Evolutionary conservation across 2,797 vertebrate species (phyloP), one percentile per base, ranked within the genome.

Genomic region (Anabas testudineus): DNA sequence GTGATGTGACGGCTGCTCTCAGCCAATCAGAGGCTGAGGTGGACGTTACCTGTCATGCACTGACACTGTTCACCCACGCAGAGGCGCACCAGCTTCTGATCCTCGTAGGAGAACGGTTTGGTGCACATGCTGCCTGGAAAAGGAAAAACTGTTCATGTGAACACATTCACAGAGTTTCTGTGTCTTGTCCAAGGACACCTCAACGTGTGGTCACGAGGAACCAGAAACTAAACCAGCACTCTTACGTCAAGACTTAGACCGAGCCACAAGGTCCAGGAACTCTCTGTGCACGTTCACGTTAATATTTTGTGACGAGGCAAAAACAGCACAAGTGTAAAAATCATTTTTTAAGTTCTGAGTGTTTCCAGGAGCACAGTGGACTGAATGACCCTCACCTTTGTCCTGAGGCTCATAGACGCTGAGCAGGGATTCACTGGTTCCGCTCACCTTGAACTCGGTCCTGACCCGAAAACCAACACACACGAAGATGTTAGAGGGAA

Each of bases 21-120:
- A 37, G 59, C 41, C 65, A 55, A 47, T 68, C 19, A 42, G n/a
- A 53, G 26, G 22, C 10, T 22, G 46, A 24, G 21, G 37, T n/a
- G 5, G 60, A 16, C 5, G 2, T 68, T 94, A 98, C 97, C 97
- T 94, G 95, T 93, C 88, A 98, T 93, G 77, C 97, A 99, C 71
- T 93, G 94, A 87, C 97, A 99, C 16, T 94, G 73, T 0, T 90
- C 78, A 22, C 83, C 96, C 78, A 94, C 91, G 86, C 97, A 99
- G 56, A 97, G 87, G 57, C 84, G 93, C 82, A 95, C 88, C 28
- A 98, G 93, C 16, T 82, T 92, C 71, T 92, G 90, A 21, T 93
- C 87, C 84, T 93, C 71, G 8, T 84, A 84, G n/a, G 93, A 93
- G 71, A 97, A 98, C 71, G 90, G 82, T 10, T 94, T 84, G 36